These are phyloP conservation scores for Falco punctatus DNA, from an alignment of 2,113 vertebrate species.

Conservation along the genomic window DNA sequence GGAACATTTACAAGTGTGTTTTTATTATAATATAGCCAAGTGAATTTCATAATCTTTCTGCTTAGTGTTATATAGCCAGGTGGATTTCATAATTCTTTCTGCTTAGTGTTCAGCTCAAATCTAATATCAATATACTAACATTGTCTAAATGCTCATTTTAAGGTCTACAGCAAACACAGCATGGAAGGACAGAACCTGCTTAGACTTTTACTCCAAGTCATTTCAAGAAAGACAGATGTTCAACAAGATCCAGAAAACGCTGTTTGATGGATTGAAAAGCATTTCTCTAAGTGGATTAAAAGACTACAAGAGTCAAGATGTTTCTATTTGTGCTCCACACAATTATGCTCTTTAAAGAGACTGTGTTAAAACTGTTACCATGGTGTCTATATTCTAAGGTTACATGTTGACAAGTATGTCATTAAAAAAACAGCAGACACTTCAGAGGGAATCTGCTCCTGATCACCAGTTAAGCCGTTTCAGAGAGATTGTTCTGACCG, in stretches of 20 bases:
- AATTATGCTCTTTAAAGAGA: constrained; percentile 46
- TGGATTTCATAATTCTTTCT: not conserved
- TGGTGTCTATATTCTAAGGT: constrained; percentile 53
- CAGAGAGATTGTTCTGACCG: not conserved
- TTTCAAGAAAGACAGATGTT: constrained; percentile 49
- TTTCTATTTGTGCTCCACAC: constrained; percentile 63
- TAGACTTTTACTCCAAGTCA: not conserved
- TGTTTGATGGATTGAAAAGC: constrained; percentile 41
- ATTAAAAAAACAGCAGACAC: constrained; percentile 33
- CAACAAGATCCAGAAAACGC: constrained; percentile 55
- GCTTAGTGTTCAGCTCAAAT: not conserved
- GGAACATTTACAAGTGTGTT: not conserved
- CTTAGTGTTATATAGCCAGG: not conserved
- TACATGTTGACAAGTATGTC: constrained; percentile 59
- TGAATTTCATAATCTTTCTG: not conserved
- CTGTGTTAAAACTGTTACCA: constrained; percentile 60
- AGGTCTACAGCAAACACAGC: not conserved
- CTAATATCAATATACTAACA: not conserved
- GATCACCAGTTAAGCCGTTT: not conserved
- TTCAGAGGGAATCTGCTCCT: constrained; percentile 2
- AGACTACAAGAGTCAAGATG: constrained; percentile 64
- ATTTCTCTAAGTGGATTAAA: constrained; percentile 67
- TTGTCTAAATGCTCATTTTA: not conserved
- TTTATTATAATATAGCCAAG: not conserved
- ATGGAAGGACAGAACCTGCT: not conserved